Conservation (phyloP, 2,797 vertebrate species). For the Oryzias dopingdopingensis region DNA sequence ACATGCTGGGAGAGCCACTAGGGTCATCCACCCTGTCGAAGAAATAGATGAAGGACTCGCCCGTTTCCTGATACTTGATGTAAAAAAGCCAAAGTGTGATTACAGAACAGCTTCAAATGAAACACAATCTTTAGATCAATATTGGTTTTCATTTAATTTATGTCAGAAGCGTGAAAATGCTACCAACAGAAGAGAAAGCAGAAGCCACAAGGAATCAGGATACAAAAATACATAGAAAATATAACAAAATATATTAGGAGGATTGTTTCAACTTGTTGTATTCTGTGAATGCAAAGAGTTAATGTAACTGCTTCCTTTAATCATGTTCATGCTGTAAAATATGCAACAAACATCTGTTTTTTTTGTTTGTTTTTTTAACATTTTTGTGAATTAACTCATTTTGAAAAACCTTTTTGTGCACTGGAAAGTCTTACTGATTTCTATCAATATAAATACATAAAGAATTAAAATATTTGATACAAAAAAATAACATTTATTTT, state of each 20-base stretch:
- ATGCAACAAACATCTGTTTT: slow-evolving; percentile 22
- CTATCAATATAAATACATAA: not conserved
- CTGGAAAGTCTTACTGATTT: slow-evolving; percentile 70
- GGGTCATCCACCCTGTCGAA: too few relatives aligned
- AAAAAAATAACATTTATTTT: not conserved
- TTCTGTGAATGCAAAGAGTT: slow-evolving; percentile 30
- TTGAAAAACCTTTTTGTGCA: slow-evolving; percentile 61
- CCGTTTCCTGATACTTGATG: not conserved
- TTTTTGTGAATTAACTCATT: slow-evolving; percentile 46
- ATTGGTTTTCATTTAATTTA: slow-evolving; percentile 7
- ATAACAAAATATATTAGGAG: slow-evolving; percentile 15
- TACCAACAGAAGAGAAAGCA: not conserved
- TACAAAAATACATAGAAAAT: slow-evolving; percentile 4
- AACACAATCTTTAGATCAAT: not conserved
- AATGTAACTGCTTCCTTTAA: slow-evolving; percentile 4
- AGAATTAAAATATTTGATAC: too few relatives aligned
- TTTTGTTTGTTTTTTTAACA: slow-evolving; percentile 12
- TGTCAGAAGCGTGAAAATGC: not conserved
- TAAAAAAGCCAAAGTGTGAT: not conserved
- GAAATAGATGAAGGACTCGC: too few relatives aligned
- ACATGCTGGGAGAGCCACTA: too few relatives aligned
- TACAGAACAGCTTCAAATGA: not conserved
- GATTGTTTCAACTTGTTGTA: slow-evolving; percentile 7
- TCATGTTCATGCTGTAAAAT: slow-evolving; percentile 15
- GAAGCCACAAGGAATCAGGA: not conserved